Conservation (phyloP, 2,113 vertebrate species). For the Leucoraja erinaceus region DNA sequence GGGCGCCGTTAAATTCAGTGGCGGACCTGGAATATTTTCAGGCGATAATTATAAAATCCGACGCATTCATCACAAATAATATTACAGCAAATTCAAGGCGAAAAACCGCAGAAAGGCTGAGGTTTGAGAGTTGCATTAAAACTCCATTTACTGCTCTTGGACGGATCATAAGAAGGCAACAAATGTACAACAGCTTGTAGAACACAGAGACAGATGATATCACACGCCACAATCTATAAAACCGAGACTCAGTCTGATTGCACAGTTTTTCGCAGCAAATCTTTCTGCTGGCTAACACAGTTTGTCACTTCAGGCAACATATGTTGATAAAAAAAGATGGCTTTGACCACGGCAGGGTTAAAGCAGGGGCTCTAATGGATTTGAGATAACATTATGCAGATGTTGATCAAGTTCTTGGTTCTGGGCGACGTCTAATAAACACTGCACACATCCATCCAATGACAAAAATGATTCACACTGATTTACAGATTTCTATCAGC, state of each 20-base stretch:
- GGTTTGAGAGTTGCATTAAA: not conserved
- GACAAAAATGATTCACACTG: not conserved
- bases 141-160: not conserved
- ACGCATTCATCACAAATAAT: not conserved
- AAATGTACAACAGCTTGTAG: not conserved
- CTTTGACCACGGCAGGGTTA: not conserved
- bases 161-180: not conserved
- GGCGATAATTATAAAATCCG: not conserved
- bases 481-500: constrained; percentile 14
- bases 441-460: not conserved
- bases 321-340: constrained; percentile 1
- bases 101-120: not conserved
- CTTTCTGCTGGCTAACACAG: not conserved
- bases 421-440: constrained; percentile 16
- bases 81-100: constrained; percentile 8
- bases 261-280: not conserved
- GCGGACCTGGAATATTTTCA: not conserved
- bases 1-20: too few relatives aligned
- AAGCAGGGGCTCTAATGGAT: constrained; percentile 6
- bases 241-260: not conserved
- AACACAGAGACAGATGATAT: not conserved
- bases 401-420: constrained; percentile 18
- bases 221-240: not conserved
- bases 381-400: constrained; percentile 12
- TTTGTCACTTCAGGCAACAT: constrained; percentile 11